These are phyloP conservation scores for Pachycephala philippinensis DNA, from an alignment of 2,113 vertebrate species.

Conservation along the genomic window DNA sequence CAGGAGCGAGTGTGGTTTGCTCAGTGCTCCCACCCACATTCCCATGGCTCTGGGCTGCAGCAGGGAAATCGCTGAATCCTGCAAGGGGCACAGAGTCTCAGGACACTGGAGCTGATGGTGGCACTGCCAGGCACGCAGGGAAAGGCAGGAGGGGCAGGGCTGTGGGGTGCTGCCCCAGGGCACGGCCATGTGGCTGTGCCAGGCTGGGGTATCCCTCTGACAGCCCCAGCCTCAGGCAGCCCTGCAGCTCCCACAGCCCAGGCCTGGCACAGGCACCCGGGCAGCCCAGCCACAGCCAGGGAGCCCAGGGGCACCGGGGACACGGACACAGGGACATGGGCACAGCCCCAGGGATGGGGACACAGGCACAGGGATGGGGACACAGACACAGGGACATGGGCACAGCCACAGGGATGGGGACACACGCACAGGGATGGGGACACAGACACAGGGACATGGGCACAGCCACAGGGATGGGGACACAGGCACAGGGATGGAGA, in stretches of 20 bases:
- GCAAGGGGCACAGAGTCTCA: not conserved
- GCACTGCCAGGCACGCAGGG: not conserved
- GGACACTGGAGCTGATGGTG: not conserved
- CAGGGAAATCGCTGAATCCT: not conserved
- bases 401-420: not conserved
- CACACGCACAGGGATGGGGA: accelerated
- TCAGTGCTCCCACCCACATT: not conserved
- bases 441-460: not conserved
- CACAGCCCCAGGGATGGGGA: accelerated
- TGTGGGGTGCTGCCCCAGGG: not conserved
- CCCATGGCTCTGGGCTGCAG: not conserved
- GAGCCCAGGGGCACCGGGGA: not conserved
- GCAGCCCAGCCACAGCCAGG: not conserved
- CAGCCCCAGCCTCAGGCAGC: not conserved
- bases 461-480: too few species aligned
- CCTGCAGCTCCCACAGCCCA: not conserved
- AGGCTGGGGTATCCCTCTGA: accelerated
- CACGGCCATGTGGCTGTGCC: too few species aligned
- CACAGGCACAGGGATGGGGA: not conserved
- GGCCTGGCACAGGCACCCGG: not conserved
- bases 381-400: not conserved
- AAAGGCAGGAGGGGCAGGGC: not conserved
- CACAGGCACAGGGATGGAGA: not conserved
- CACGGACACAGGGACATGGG: not conserved
- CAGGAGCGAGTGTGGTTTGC: accelerated